Percentiles rank a stretch among this genome's conserved stretches.
Conservation (phyloP, 2,888 invertebrate genomes). For the Escarpia spicata region DNA sequence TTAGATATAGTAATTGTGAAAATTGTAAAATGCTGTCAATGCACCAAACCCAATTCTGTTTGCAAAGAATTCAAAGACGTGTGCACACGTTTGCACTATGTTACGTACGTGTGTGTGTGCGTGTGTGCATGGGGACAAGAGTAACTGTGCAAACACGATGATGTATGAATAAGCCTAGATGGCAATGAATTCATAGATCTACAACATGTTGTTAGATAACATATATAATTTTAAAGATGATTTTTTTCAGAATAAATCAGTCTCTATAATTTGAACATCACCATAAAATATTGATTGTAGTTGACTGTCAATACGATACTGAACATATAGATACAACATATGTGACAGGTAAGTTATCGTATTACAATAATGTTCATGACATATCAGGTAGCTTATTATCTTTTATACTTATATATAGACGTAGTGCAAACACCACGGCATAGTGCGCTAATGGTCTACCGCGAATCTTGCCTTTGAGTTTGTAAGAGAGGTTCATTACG, state of each 20-base stretch:
- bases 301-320: background rate
- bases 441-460: background rate
- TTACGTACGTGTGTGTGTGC: background rate
- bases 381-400: background rate
- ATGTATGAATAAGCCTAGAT: no score
- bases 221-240: background rate
- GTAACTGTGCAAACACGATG: no score
- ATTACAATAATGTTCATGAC: background rate
- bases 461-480: background rate
- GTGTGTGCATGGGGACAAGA: background rate
- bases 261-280: background rate
- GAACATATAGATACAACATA: background rate
- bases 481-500: background rate
- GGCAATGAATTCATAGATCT: no score
- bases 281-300: background rate
- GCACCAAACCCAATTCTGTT: no score
- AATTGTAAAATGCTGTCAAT: no score
- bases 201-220: no score
- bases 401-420: background rate
- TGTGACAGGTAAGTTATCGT: background rate
- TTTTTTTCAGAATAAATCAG: background rate
- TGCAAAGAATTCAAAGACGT: no score
- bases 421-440: background rate
- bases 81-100: background rate
- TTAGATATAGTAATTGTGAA: no score